A percentile compares a stretch with the other conserved stretches of the same genome.
These are phyloP conservation scores for Ctenomys sociabilis DNA, from an alignment of 2,113 vertebrate species.

Conservation along the genomic window DNA sequence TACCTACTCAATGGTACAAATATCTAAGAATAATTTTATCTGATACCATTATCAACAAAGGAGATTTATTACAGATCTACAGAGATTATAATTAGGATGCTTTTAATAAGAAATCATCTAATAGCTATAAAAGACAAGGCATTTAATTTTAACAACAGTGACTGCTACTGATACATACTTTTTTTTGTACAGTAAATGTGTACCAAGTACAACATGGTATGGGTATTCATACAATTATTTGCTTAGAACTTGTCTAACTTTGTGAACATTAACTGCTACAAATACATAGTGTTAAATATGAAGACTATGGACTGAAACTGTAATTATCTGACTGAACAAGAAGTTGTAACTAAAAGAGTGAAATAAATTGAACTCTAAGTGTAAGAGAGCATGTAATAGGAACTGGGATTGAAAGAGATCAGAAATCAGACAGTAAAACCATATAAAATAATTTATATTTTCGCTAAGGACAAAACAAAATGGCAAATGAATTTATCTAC, in stretches of 20 bases:
- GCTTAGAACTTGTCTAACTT: background rate
- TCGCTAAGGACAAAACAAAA: slow-evolving; percentile 34
- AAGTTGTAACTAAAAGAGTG: background rate
- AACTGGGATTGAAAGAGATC: background rate
- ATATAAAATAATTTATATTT: slow-evolving; percentile 5
- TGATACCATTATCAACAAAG: background rate
- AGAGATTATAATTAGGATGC: background rate
- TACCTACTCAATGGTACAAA: background rate
- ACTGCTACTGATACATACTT: background rate
- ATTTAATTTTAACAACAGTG: background rate
- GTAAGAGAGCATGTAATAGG: background rate
- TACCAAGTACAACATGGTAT: background rate
- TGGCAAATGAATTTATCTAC: background rate
- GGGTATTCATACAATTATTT: background rate
- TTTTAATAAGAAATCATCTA: background rate
- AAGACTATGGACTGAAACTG: background rate
- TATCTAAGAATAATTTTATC: background rate
- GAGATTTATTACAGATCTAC: background rate
- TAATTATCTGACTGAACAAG: background rate
- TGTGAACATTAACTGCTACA: background rate
- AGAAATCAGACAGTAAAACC: background rate
- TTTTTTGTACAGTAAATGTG: background rate
- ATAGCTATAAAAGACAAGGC: background rate
- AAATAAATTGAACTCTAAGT: background rate
- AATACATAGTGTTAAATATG: background rate